These are phyloP conservation scores for Ceyx cyanopectus DNA, from an alignment of 2,113 vertebrate species.

Conservation along the genomic window DNA sequence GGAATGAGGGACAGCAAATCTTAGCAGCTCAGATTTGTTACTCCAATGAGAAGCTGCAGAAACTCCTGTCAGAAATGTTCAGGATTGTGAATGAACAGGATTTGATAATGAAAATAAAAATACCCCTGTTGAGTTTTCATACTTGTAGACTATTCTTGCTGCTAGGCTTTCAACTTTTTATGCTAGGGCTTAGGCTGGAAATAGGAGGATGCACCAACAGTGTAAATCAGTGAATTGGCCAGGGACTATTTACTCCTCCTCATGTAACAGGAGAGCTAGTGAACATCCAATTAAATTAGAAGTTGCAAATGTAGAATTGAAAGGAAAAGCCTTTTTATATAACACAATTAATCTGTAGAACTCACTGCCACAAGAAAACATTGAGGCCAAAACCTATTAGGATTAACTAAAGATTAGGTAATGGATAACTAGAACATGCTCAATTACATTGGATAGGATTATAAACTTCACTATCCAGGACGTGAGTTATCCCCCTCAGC, in stretches of 20 bases:
- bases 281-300: conserved; percentile 36
- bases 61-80: rapidly evolving
- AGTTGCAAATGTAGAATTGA: conserved; percentile 57
- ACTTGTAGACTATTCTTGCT: neutral
- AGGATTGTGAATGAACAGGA: neutral
- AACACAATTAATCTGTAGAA: conserved; percentile 69
- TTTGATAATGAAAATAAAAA: neutral
- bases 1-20: neutral
- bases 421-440: conserved; percentile 66
- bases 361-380: conserved; percentile 63
- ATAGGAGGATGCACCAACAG: neutral
- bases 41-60: neutral
- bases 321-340: conserved; percentile 72
- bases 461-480: conserved; percentile 63
- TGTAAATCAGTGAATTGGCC: neutral
- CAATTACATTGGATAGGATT: conserved; percentile 68
- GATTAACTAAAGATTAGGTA: conserved; percentile 73
- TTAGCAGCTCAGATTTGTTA: neutral
- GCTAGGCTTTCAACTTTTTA: neutral
- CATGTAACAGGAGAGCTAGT: neutral
- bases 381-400: conserved; percentile 67
- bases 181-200: neutral
- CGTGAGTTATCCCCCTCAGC: conserved; percentile 17
- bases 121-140: neutral
- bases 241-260: neutral